A percentile compares a stretch with the other conserved stretches of the same genome.
Conservation (phyloP, 92 coral and sea anemone genomes). For the Meandrina meandrites region DNA sequence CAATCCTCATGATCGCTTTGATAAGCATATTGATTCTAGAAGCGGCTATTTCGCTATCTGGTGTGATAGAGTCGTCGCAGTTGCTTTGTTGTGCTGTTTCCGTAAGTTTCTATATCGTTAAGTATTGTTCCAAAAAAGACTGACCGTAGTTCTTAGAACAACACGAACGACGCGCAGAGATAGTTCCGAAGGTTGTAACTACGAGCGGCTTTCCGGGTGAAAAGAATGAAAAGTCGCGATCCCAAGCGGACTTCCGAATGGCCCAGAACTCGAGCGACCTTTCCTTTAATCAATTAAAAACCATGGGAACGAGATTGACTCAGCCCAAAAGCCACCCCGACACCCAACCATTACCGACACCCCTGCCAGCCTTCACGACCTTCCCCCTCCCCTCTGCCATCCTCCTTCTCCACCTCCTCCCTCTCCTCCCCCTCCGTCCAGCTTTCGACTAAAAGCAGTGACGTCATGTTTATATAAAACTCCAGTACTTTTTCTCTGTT, state of each 20-base stretch:
- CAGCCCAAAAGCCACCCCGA: no score
- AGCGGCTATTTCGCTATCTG: constrained; percentile 36
- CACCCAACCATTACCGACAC: no score
- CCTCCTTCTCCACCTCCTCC: background rate
- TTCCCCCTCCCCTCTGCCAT: no score
- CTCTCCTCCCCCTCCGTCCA: background rate
- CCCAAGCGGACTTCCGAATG: background rate
- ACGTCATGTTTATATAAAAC: no score
- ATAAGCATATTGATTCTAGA: constrained; percentile 28
- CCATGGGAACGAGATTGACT: no score
- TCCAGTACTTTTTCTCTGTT: background rate
- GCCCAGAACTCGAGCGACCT: no score
- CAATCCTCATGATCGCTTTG: constrained; percentile 41
- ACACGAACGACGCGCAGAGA: background rate
- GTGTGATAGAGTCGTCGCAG: constrained; percentile 42
- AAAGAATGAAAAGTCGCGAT: background rate
- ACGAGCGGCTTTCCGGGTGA: no score
- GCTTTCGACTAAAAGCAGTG: no score
- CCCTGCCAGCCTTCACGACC: no score
- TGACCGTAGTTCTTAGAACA: background rate
- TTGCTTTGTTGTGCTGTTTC: constrained; percentile 26
- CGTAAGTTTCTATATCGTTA: constrained; percentile 10
- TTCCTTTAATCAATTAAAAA: no score
- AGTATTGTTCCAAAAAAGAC: background rate
- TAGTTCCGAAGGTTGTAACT: background rate